Evolutionary conservation across 2,888 invertebrate species (phyloP).

Genomic region (Papilio gigon): DNA sequence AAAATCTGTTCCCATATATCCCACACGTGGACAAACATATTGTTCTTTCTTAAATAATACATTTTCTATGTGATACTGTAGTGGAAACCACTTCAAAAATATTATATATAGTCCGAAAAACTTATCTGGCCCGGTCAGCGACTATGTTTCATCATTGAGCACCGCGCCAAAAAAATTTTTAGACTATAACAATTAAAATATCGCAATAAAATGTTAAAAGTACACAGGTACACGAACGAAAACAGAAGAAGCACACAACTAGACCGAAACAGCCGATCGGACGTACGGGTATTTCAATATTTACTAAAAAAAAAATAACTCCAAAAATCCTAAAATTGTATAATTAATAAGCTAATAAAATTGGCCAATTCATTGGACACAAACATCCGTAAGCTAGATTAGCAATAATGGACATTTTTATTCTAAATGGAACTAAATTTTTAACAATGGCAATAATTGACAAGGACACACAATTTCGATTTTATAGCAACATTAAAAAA

Average conservation of each 20-base stretch:
- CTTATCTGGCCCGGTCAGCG: too few species aligned
- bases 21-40: neutral
- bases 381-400: neutral
- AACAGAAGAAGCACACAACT: neutral
- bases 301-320: neutral
- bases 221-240: neutral
- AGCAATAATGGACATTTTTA: constrained; percentile 11
- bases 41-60: too few species aligned
- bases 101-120: neutral
- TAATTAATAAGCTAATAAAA: constrained; percentile 8
- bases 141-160: too few species aligned
- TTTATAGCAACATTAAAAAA: neutral
- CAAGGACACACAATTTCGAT: neutral
- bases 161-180: too few species aligned
- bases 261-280: neutral
- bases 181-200: too few species aligned
- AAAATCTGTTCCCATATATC: neutral
- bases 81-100: neutral
- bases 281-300: neutral
- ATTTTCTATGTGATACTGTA: too few species aligned
- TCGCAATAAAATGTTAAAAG: too few species aligned
- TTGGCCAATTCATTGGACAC: constrained; percentile 16
- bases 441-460: constrained; percentile 6
- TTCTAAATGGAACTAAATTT: constrained; percentile 3
- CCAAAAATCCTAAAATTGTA: constrained; percentile 3